Evolutionary conservation across 2,797 vertebrate species (phyloP), one percentile per base, ranked within the genome.

Genomic region (Tachyglossus aculeatus): DNA sequence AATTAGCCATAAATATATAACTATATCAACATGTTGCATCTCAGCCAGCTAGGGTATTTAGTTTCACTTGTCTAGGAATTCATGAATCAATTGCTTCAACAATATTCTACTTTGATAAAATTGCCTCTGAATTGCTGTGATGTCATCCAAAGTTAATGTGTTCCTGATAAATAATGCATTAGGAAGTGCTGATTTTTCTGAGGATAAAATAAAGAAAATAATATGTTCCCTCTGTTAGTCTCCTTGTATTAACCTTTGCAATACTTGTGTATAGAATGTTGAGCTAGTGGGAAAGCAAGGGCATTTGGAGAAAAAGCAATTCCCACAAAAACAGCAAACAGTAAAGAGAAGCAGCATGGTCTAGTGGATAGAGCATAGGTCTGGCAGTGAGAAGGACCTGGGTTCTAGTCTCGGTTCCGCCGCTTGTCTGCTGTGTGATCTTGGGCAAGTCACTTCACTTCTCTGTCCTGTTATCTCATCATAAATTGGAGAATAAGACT

Each of bases 81-180:
- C 79, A 75, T 36, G 60, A 65, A 63, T 65, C 39, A 68, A 83
- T 90, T 81, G 57, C 78, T 84, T 78, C 84, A 71, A 88, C 80
- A 90, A 83, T 82, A n/a, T n/a, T n/a, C n/a, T n/a, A 55, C 67
- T 88, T 86, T 56, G 54, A 82, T 73, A 77, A 89, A 86, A 88
- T 84, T 88, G 71, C 76, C 84, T 82, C 79, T 67, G 47, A 86
- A 65, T 58, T 74, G 76, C 43, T 76, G 75, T 86, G 84, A 90
- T 90, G 82, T 86, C 83, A 86, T 67, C 71, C 74, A 53, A 52
- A 44, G 56, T 84, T 84, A 86, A 87, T 81, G 55, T 33, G 61
- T 62, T 82, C 44, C 55, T 81, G 67, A 85, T 89, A 87, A 90
- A 88, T 82, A 89, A 91, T 81, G 48, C 74, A 88, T 82, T 78